Conservation (phyloP, 2,888 invertebrate species). For the Allolobophora icterica region DNA sequence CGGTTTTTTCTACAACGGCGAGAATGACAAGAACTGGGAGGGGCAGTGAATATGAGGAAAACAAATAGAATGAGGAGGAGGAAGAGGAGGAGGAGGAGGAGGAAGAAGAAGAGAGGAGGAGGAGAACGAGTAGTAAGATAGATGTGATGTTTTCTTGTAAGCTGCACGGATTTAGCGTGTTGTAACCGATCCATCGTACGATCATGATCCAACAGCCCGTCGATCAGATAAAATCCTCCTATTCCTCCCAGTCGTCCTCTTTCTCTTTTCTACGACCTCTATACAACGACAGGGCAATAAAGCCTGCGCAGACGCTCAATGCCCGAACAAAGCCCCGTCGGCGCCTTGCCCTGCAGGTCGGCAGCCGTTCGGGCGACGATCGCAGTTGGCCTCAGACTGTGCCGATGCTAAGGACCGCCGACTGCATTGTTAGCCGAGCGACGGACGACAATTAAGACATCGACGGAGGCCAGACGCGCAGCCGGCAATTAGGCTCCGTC, state of each 20-base stretch:
- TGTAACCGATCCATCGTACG: background rate
- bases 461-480: background rate
- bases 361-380: background rate
- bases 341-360: conserved; percentile 11
- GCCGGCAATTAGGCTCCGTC: conserved; percentile 17
- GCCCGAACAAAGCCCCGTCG: background rate
- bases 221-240: background rate
- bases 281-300: background rate
- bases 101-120: background rate
- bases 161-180: background rate
- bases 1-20: too few relatives aligned
- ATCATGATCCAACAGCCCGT: background rate
- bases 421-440: background rate
- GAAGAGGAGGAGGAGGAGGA: too few relatives aligned
- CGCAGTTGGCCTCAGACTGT: background rate
- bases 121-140: background rate
- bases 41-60: too few relatives aligned
- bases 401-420: background rate
- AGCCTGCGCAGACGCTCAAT: background rate
- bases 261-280: background rate
- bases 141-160: background rate
- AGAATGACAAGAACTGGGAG: too few relatives aligned
- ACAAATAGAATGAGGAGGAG: too few relatives aligned
- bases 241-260: background rate
- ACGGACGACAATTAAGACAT: conserved; percentile 1